phyloP scores from a whole-genome alignment of 2,888 invertebrate genomes.

The Tenthredo amoena region DNA sequence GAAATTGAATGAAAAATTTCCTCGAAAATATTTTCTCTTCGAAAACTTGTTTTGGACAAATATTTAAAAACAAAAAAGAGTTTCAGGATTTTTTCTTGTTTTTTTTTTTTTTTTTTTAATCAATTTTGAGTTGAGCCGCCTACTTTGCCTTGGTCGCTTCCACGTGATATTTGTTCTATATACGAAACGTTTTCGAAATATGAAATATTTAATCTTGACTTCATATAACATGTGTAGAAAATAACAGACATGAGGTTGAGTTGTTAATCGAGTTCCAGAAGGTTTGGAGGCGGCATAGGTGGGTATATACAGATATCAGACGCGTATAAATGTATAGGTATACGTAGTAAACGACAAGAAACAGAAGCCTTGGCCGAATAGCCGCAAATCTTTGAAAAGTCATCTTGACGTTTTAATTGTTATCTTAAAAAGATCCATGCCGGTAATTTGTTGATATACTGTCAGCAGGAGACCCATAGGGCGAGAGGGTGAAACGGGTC shows the following conservation, averaged over 20 bases:
- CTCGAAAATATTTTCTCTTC: no score
- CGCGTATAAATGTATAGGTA: neutral
- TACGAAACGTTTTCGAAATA: neutral
- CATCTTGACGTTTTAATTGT: conserved; percentile 53
- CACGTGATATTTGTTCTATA: neutral
- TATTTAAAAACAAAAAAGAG: no score
- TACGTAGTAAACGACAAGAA: neutral
- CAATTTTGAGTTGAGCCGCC: no score
- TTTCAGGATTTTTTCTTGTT: no score
- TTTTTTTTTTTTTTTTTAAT: no score
- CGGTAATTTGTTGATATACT: conserved; percentile 52
- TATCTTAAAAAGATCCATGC: conserved; percentile 49
- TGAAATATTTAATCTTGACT: neutral
- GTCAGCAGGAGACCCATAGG: neutral
- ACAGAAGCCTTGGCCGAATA: neutral
- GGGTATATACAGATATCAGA: neutral
- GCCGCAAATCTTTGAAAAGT: neutral
- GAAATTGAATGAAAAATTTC: no score
- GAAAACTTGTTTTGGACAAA: no score
- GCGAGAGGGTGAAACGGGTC: conserved; percentile 8
- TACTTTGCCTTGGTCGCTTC: no score
- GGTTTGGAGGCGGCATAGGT: neutral
- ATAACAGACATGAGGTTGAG: neutral
- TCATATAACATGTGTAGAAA: neutral
- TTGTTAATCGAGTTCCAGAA: neutral